Conservation (phyloP, 2,797 vertebrate genomes). For the Propithecus deckenii region DNA sequence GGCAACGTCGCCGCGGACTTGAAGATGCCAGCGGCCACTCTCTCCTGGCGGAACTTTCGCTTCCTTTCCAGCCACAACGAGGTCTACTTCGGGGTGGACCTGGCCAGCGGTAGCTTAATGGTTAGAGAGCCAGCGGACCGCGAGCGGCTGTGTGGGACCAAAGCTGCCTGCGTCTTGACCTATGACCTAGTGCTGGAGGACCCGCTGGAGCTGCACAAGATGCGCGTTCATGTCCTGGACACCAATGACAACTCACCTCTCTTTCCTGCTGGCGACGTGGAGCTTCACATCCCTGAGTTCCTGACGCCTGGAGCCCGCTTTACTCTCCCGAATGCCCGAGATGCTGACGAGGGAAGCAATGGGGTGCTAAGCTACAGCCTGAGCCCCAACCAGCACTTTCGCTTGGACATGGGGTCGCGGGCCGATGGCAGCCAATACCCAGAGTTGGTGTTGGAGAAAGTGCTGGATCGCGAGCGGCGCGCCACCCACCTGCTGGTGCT, state of each 20-base stretch:
- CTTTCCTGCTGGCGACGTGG: constrained; percentile 83
- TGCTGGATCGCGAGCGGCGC: constrained; percentile 87
- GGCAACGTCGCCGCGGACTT: constrained; percentile 86
- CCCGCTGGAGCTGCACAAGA: constrained; percentile 86
- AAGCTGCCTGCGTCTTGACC: constrained; percentile 81
- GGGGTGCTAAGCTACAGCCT: constrained; percentile 83
- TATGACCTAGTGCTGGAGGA: constrained; percentile 86
- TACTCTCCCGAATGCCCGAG: constrained; percentile 83
- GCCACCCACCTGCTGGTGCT: constrained; percentile 82
- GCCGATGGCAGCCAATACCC: constrained; percentile 85
- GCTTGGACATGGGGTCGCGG: constrained; percentile 76
- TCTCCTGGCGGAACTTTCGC: constrained; percentile 85
- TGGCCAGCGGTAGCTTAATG: constrained; percentile 83
- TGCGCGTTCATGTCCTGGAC: constrained; percentile 85
- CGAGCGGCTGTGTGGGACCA: constrained; percentile 84
- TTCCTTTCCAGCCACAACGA: constrained; percentile 83
- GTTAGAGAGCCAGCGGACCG: constrained; percentile 85
- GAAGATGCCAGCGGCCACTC: constrained; percentile 80
- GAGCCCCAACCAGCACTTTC: constrained; percentile 80
- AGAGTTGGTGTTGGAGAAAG: constrained; percentile 86
- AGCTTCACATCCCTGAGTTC: constrained; percentile 85
- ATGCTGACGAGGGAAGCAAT: constrained; percentile 86
- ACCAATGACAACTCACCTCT: constrained; percentile 86
- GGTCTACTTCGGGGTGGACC: constrained; percentile 86
- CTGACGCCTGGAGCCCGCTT: constrained; percentile 84